These are phyloP conservation scores for Cryptops parisi DNA, from an alignment of 2,888 invertebrate species.

Conservation along the genomic window DNA sequence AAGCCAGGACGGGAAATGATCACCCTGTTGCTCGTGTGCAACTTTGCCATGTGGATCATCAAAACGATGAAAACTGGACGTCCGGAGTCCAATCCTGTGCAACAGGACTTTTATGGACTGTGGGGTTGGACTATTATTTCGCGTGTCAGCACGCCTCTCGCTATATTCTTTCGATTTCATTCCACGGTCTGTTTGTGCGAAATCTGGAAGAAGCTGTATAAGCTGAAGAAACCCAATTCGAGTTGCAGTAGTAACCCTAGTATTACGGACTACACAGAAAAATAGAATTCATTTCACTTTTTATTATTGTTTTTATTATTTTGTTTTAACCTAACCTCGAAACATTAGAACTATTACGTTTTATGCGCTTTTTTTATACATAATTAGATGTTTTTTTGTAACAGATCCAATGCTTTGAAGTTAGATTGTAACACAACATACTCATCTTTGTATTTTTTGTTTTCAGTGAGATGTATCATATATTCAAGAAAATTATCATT, in stretches of 20 bases:
- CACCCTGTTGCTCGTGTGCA: conserved; percentile 53
- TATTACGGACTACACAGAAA: not conserved
- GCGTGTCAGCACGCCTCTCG: conserved; percentile 83
- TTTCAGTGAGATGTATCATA: too few relatives aligned
- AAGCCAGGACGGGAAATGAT: conserved; percentile 90
- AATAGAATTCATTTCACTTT: too few relatives aligned
- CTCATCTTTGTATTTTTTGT: too few relatives aligned
- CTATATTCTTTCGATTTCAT: conserved; percentile 88
- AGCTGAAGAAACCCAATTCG: conserved; percentile 31
- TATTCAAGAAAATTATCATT: too few relatives aligned
- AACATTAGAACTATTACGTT: too few relatives aligned
- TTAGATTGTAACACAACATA: too few relatives aligned
- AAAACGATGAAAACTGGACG: conserved; percentile 82
- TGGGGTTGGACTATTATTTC: conserved; percentile 97
- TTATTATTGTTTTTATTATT: too few relatives aligned
- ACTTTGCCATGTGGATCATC: conserved; percentile 29
- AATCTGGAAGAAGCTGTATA: conserved; percentile 92
- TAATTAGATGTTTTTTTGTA: too few relatives aligned
- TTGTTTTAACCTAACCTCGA: too few relatives aligned
- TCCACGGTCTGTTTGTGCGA: conserved; percentile 90
- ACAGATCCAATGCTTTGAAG: too few relatives aligned
- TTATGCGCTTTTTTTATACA: too few relatives aligned
- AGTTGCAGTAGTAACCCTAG: conserved; percentile 1
- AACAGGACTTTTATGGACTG: conserved; percentile 76
- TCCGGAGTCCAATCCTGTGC: conserved; percentile 81